Percentiles rank a stretch among this genome's conserved stretches.
Evolutionary conservation across 64 coral and sea anemone species (phyloP).

Genomic region (Acropora tenuis): DNA sequence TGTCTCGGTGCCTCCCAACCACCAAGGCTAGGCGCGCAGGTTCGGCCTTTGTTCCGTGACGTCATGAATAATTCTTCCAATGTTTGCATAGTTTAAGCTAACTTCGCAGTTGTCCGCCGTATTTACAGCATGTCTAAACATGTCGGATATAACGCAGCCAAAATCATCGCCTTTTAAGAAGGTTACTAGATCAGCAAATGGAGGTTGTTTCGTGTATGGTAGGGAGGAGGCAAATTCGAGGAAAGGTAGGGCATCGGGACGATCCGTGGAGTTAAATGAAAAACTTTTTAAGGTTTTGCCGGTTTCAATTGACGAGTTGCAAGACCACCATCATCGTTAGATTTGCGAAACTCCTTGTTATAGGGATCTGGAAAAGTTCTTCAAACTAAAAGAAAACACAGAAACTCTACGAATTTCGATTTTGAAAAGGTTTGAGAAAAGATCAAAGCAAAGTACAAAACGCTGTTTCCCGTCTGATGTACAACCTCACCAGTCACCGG

Average conservation of each 20-base stretch:
- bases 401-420: background rate
- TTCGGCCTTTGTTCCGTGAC: background rate
- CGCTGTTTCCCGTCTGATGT: background rate
- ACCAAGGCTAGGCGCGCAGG: background rate
- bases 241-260: no score
- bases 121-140: background rate
- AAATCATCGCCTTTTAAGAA: background rate
- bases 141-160: background rate
- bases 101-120: background rate
- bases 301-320: no score
- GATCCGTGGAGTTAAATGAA: no score
- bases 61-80: background rate
- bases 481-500: background rate
- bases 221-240: background rate
- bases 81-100: background rate
- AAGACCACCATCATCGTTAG: background rate
- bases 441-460: background rate
- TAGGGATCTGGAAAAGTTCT: background rate
- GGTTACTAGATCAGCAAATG: background rate
- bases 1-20: slow-evolving; percentile 6
- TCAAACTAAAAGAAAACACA: background rate
- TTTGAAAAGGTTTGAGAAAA: background rate
- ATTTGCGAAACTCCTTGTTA: slow-evolving; percentile 1
- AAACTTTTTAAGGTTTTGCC: no score
- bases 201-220: background rate